These are phyloP conservation scores for Pteropus rufus DNA, from an alignment of 2,797 vertebrate genomes.

Conservation along the genomic window DNA sequence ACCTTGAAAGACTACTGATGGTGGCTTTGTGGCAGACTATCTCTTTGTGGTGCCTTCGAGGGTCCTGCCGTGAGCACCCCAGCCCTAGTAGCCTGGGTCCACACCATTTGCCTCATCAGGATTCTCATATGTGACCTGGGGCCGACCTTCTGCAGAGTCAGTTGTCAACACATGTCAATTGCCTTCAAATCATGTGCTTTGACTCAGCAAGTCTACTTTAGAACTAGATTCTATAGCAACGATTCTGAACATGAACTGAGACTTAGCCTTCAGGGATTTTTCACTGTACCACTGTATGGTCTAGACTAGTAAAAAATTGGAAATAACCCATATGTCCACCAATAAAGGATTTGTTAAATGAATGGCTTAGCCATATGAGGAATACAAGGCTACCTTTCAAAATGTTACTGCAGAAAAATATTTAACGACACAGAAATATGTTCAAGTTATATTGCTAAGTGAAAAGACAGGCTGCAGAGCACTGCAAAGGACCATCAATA, in stretches of 20 bases:
- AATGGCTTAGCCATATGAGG: rapidly evolving
- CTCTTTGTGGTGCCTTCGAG: rapidly evolving
- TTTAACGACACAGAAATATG: background rate
- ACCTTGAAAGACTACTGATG: too few species aligned
- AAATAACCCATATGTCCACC: background rate
- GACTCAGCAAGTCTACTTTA: background rate
- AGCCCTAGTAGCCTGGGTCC: background rate
- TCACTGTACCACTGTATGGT: background rate
- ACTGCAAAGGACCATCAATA: background rate
- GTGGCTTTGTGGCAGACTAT: background rate
- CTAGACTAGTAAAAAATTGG: background rate
- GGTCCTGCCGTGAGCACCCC: background rate
- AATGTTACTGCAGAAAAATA: background rate
- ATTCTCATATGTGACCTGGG: background rate
- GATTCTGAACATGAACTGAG: background rate
- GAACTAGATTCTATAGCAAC: background rate
- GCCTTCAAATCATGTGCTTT: background rate
- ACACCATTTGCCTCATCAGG: background rate
- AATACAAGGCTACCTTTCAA: background rate
- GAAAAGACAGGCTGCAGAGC: background rate
- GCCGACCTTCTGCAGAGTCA: background rate
- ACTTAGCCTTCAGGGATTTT: background rate
- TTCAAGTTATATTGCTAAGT: background rate
- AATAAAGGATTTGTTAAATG: background rate
- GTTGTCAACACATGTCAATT: background rate